Percentiles rank a stretch among this genome's conserved stretches.
Conservation (phyloP, 35 echinoderm and acorn worm genomes). For the Apostichopus japonicus region DNA sequence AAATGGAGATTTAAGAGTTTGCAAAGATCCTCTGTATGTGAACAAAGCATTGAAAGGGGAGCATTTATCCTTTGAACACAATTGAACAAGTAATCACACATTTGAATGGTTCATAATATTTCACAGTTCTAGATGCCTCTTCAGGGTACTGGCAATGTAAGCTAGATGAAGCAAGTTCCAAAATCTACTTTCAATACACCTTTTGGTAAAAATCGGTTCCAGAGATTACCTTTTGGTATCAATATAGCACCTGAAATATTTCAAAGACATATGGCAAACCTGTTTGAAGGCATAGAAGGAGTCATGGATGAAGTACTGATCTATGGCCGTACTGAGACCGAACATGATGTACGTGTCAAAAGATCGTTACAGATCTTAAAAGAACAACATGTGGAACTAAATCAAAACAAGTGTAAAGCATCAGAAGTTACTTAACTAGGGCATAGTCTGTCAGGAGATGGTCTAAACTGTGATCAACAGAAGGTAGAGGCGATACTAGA, state of each 20-base stretch:
- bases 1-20: constrained; percentile 37
- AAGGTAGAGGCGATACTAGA: constrained; percentile 35
- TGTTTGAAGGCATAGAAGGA: not conserved
- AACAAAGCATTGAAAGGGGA: constrained; percentile 48
- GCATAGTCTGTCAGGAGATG: not conserved
- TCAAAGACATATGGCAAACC: not conserved
- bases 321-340: not conserved
- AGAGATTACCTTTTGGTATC: constrained; percentile 35
- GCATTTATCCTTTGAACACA: constrained; percentile 55
- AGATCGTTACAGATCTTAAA: constrained; percentile 10
- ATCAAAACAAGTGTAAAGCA: constrained; percentile 15
- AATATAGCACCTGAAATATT: constrained; percentile 24
- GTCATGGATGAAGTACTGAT: constrained; percentile 54
- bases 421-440: constrained; percentile 25
- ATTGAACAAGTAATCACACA: constrained; percentile 56
- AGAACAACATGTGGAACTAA: constrained; percentile 34
- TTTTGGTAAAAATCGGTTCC: constrained; percentile 48
- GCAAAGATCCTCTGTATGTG: constrained; percentile 43
- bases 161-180: constrained; percentile 47
- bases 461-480: constrained; percentile 9
- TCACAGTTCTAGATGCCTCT: constrained; percentile 59
- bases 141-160: constrained; percentile 52
- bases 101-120: constrained; percentile 34
- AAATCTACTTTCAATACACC: constrained; percentile 58
- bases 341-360: constrained; percentile 24